These are phyloP conservation scores for Zelostemma sp. DNA, from an alignment of 1,140 invertebrate species.

Conservation along the genomic window DNA sequence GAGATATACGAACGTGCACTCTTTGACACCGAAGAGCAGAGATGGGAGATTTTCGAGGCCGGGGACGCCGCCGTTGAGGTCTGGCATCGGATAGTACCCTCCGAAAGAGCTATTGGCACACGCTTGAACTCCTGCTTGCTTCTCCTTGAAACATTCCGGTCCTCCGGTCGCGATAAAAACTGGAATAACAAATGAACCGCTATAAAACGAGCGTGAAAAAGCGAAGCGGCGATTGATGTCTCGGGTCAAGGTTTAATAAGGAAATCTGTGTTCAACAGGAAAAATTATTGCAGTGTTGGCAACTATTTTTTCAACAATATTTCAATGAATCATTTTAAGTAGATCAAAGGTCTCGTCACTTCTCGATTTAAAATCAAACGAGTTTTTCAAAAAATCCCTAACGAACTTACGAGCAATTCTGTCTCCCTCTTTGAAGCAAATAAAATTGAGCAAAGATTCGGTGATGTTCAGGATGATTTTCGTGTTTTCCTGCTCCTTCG, in stretches of 20 bases:
- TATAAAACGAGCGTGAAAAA: background rate
- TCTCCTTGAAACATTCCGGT: slow-evolving; percentile 77
- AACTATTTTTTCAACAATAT: no score
- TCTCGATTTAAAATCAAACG: no score
- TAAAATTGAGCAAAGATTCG: slow-evolving; percentile 76
- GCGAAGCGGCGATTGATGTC: background rate
- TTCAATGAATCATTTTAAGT: no score
- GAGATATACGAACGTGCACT: slow-evolving; percentile 69
- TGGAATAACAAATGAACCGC: slow-evolving; percentile 61
- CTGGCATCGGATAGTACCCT: slow-evolving; percentile 18
- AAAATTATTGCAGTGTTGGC: no score
- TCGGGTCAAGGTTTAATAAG: background rate
- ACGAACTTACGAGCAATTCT: slow-evolving; percentile 81
- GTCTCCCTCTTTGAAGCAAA: slow-evolving; percentile 84
- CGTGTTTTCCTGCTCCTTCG: slow-evolving; percentile 72
- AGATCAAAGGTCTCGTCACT: no score
- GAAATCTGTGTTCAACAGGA: no score
- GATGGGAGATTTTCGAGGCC: slow-evolving; percentile 70
- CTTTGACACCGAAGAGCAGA: slow-evolving; percentile 69
- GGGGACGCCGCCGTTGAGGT: slow-evolving; percentile 53
- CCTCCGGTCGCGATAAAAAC: slow-evolving; percentile 85
- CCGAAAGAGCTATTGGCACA: slow-evolving; percentile 76
- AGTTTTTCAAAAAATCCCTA: no score
- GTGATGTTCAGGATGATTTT: slow-evolving; percentile 76
- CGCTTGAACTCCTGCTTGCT: slow-evolving; percentile 66